A percentile compares a stretch with the other conserved stretches of the same genome.
Evolutionary conservation across 2,888 invertebrate species (phyloP).

Genomic region (Bhutanitis thaidina): DNA sequence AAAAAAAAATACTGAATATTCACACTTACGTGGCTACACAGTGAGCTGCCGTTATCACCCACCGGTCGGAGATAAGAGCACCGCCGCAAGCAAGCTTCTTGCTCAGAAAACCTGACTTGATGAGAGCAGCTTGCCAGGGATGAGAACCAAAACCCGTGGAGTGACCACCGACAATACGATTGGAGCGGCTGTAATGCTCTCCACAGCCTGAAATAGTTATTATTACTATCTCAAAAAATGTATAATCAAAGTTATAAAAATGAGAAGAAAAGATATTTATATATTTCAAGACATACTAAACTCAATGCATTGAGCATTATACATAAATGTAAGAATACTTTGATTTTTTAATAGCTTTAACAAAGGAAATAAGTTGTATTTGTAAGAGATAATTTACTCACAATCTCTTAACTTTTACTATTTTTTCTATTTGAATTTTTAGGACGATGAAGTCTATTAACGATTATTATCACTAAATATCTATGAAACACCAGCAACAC

Average conservation of each 20-base stretch:
- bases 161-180: slow-evolving; percentile 95
- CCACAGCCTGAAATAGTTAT: slow-evolving; percentile 88
- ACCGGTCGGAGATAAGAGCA: slow-evolving; percentile 91
- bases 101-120: slow-evolving; percentile 93
- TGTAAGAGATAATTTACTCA: no score
- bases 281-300: no score
- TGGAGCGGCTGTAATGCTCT: slow-evolving; percentile 91
- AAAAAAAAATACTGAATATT: background rate
- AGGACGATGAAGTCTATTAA: background rate
- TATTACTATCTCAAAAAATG: background rate
- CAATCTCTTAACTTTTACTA: no score
- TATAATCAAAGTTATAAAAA: no score
- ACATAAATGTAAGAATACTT: no score
- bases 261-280: no score
- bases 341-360: no score
- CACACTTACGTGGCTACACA: slow-evolving; percentile 92
- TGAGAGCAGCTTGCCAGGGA: slow-evolving; percentile 96
- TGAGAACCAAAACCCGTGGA: slow-evolving; percentile 94
- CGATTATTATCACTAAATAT: background rate
- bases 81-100: slow-evolving; percentile 96
- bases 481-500: slow-evolving; percentile 9
- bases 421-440: background rate
- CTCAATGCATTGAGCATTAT: no score
- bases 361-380: no score
- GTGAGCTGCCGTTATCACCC: slow-evolving; percentile 96